Evolutionary conservation across 2,888 invertebrate species (phyloP).

Genomic region (Drosophila picticornis): DNA sequence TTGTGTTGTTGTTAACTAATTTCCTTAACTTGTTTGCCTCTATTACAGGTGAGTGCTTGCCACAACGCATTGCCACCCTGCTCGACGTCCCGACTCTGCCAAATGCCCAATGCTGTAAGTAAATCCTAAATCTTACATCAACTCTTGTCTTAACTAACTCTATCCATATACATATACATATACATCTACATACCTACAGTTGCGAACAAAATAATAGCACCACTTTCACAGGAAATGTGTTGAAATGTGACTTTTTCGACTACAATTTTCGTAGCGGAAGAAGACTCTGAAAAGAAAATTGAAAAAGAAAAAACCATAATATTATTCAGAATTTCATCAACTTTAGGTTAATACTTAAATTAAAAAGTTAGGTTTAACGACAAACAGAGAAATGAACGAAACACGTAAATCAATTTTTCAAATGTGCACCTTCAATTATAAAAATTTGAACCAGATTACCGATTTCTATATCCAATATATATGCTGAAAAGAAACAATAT

Average conservation of each 20-base stretch:
- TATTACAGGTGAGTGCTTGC: conserved; percentile 70
- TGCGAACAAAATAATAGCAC: neutral
- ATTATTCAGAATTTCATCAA: neutral
- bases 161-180: neutral
- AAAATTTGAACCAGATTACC: neutral
- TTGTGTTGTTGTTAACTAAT: conserved; percentile 36
- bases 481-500: neutral
- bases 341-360: neutral
- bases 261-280: neutral
- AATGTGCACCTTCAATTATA: neutral
- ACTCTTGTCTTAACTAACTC: conserved; percentile 7
- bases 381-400: neutral
- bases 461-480: neutral
- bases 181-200: neutral
- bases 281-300: neutral
- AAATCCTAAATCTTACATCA: conserved; percentile 30
- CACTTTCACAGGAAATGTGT: neutral
- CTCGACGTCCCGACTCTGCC: conserved; percentile 42
- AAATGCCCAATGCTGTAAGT: conserved; percentile 61
- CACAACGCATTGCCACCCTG: conserved; percentile 41
- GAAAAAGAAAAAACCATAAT: neutral
- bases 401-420: neutral
- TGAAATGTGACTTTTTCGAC: too few species aligned
- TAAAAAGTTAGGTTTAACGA: neutral
- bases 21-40: conserved; percentile 37